Percentiles rank a stretch among this genome's conserved stretches.
Evolutionary conservation across 2,113 vertebrate species (phyloP).

Genomic region (Tretioscincus oriximinensis): DNA sequence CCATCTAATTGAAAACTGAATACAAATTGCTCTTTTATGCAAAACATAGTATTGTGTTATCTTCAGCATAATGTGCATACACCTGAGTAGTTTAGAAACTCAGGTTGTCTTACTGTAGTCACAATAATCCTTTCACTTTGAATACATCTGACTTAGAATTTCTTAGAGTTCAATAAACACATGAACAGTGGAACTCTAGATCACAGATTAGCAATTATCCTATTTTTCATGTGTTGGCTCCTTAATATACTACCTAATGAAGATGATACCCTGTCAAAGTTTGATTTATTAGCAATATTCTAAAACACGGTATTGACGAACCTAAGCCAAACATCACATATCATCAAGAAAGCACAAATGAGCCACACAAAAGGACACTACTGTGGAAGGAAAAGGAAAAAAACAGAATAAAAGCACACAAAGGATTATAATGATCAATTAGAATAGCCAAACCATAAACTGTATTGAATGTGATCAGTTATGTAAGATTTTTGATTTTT

Average conservation of each 20-base stretch:
- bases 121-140: not conserved
- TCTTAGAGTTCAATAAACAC: not conserved
- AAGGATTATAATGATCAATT: not conserved
- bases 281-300: not conserved
- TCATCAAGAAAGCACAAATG: not conserved
- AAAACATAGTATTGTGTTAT: not conserved
- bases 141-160: not conserved
- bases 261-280: not conserved
- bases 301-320: not conserved
- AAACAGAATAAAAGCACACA: not conserved
- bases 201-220: not conserved
- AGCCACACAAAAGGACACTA: too few relatives aligned
- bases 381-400: not conserved
- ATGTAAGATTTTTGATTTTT: not conserved
- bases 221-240: not conserved
- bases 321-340: not conserved
- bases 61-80: not conserved
- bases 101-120: not conserved
- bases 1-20: not conserved
- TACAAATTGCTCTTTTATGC: slow-evolving; percentile 10
- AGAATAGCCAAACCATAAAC: not conserved
- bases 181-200: not conserved
- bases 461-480: not conserved
- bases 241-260: not conserved
- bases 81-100: not conserved